Evolutionary conservation across 2,888 invertebrate species (phyloP), one percentile per base, ranked within the genome.

Genomic region (Mesodorylaimus sp.): DNA sequence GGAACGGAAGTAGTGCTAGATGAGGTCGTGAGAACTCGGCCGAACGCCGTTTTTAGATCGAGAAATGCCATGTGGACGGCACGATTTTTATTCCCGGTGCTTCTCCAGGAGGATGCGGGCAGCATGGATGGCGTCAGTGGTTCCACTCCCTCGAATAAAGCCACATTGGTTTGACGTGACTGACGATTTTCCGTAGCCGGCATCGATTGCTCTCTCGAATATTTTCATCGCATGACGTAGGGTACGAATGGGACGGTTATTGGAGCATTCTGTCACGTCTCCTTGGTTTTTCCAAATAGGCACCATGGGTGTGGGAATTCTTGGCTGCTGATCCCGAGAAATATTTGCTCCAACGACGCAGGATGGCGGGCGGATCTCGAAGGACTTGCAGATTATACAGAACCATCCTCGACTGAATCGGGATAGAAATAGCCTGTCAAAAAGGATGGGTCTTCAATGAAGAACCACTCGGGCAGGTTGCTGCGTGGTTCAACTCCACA

Each of bases 231-330:
- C 24, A 24, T 41, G 42, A n/a, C 19, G 24, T 13, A 41, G 42
- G 10, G 24, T 13, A 21, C 42, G 7, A n/a, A 41, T 41, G 19
- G 42, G 42, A 10, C 42, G 5, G 24, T 41, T 21, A 13, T 5
- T 41, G 5, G 42, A 41, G 42, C 42, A 41, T n/a, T 41, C 42
- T 7, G 42, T 24, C 7, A 24, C 7, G 10, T n/a, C 19, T 21
- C 42, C 42, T 24, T 41, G 19, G 36, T n/a, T 21, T n/a, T 41
- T 41, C 19, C 42, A 41, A 7, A n/a, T 41, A 21, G 42, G 42
- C n/a, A 41, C 42, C 7, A n/a, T 41, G 42, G 42, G n/a, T 41
- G 42, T 41, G 42, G 42, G n/a, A 41, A n/a, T n/a, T n/a, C n/a
- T n/a, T n/a, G n/a, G n/a, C n/a, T n/a, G n/a, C n/a, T n/a, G n/a